phyloP scores from a whole-genome alignment of 2,797 vertebrate genomes.

The Dendrocincla fuliginosa region DNA sequence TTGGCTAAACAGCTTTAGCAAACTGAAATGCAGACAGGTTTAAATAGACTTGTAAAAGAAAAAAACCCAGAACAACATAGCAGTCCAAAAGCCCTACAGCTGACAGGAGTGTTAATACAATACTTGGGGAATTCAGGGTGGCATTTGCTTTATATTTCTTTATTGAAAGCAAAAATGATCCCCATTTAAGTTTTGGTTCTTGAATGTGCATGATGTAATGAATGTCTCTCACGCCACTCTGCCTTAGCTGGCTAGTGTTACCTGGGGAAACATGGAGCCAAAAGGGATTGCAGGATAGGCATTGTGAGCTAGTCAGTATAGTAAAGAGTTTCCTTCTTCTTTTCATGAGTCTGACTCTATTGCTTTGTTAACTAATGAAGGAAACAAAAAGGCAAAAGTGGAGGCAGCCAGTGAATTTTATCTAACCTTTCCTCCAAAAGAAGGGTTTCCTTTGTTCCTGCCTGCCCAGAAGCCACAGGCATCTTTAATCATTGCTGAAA shows the following conservation, averaged over 20 bases:
- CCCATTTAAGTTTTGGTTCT: neutral
- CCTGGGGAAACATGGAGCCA: neutral
- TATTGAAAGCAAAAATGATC: neutral
- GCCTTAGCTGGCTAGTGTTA: neutral
- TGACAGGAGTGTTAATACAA: neutral
- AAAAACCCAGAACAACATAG: neutral
- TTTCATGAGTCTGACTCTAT: neutral
- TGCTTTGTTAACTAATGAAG: neutral
- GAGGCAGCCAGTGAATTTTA: neutral
- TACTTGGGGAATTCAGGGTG: neutral
- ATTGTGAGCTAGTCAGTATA: neutral
- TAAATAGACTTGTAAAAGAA: neutral
- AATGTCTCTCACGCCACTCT: neutral
- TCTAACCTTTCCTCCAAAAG: neutral
- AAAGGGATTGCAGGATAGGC: neutral
- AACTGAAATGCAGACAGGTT: neutral
- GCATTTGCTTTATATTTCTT: neutral
- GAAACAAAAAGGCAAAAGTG: neutral
- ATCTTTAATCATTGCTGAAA: constrained; percentile 15
- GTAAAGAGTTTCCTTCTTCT: neutral
- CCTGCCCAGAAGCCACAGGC: neutral
- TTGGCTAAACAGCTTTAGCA: neutral
- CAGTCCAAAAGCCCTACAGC: neutral
- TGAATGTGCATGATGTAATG: neutral
- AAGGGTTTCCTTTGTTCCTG: constrained; percentile 17